phyloP scores from a whole-genome alignment of 2,797 vertebrate species.

The Hemitrygon akajei region DNA sequence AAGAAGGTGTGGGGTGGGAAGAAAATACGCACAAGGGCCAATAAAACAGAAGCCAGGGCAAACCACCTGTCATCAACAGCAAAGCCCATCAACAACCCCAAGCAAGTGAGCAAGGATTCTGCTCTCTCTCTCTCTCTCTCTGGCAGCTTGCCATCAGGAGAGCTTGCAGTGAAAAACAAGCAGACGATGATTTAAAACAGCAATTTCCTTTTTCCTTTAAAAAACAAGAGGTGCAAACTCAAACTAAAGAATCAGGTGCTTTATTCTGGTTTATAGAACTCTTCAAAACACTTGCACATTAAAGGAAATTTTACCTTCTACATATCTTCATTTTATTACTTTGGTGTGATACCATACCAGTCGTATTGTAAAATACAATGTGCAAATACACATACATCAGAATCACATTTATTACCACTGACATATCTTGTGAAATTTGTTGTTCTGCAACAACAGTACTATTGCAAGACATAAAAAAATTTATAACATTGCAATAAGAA shows the following conservation, averaged over 20 bases:
- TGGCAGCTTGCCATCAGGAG: background rate
- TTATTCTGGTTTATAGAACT: background rate
- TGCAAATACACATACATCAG: background rate
- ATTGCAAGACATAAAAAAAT: too few relatives aligned
- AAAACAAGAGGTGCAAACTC: background rate
- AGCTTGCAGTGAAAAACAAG: background rate
- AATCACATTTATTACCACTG: too few relatives aligned
- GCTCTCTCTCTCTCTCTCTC: background rate
- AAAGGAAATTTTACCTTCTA: background rate
- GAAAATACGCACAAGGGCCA: background rate
- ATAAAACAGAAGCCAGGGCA: background rate
- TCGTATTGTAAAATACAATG: background rate
- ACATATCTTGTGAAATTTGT: too few relatives aligned
- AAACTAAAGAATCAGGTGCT: background rate
- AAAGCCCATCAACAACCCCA: background rate
- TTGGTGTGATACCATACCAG: background rate
- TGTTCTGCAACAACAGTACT: too few relatives aligned
- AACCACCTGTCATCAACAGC: slow-evolving; percentile 19
- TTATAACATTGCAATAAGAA: too few relatives aligned
- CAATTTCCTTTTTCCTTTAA: background rate
- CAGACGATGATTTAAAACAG: background rate
- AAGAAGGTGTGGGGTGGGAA: too few relatives aligned
- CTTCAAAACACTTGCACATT: background rate
- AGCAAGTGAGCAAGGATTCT: background rate
- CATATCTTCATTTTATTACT: background rate